Evolutionary conservation across 2,113 vertebrate genomes (phyloP).

Genomic region (Gnathonemus longibarbis): DNA sequence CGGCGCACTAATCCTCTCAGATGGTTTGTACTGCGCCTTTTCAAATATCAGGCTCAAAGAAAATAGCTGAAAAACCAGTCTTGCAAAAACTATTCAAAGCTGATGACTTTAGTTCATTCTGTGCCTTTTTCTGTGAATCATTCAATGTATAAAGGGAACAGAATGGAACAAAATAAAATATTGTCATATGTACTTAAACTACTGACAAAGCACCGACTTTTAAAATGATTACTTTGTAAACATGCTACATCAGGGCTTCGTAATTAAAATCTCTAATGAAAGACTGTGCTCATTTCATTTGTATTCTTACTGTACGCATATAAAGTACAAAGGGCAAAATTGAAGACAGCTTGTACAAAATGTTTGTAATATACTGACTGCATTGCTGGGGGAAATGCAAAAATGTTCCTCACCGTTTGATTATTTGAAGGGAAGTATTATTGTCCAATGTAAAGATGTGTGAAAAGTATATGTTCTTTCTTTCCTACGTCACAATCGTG

Average conservation of each 20-base stretch:
- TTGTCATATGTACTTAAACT: constrained; percentile 46
- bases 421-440: not conserved
- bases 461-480: not conserved
- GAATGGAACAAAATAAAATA: constrained; percentile 25
- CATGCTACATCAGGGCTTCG: not conserved
- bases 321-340: not conserved
- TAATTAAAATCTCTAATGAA: not conserved
- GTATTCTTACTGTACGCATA: not conserved
- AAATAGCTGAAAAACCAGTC: not conserved
- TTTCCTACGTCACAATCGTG: not conserved
- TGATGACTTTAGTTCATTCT: constrained; percentile 3
- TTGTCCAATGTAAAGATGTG: not conserved
- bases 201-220: constrained; percentile 48
- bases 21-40: not conserved
- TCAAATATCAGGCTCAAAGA: not conserved
- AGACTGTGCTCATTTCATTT: not conserved
- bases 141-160: constrained; percentile 44
- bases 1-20: not conserved
- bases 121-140: constrained; percentile 33
- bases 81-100: not conserved
- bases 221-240: constrained; percentile 30
- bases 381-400: not conserved
- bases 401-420: not conserved
- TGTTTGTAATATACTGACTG: not conserved
- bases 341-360: not conserved